Conservation (phyloP, 2,113 vertebrate species). For the Rhynchopsitta pachyrhyncha region DNA sequence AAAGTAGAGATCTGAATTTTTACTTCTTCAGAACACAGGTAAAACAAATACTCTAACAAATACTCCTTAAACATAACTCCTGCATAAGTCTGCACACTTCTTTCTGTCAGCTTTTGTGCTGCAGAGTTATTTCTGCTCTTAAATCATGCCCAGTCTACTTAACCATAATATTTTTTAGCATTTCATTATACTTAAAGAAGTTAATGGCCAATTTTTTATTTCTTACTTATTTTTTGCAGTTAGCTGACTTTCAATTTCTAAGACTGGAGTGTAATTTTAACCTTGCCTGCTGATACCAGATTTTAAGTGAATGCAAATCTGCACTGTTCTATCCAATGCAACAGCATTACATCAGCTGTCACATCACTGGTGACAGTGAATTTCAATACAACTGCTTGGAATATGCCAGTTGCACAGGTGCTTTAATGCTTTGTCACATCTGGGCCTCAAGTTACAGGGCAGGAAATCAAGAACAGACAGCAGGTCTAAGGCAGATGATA, state of each 20-base stretch:
- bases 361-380: neutral
- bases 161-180: neutral
- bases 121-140: neutral
- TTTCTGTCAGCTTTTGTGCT: neutral
- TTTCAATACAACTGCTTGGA: neutral
- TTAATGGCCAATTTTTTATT: neutral
- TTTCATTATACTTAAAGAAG: neutral
- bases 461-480: neutral
- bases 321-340: neutral
- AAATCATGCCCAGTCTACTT: neutral
- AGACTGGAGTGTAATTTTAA: neutral
- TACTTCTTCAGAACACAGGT: neutral
- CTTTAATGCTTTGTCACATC: neutral
- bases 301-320: neutral
- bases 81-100: accelerated
- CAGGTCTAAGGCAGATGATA: neutral
- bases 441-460: neutral
- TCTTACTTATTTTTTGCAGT: neutral
- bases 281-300: no score
- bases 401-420: neutral
- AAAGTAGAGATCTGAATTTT: neutral
- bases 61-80: neutral
- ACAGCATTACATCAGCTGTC: neutral
- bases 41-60: neutral
- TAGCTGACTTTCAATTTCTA: neutral